phyloP scores from a whole-genome alignment of 2,113 vertebrate genomes.

The Elephantulus edwardii region DNA sequence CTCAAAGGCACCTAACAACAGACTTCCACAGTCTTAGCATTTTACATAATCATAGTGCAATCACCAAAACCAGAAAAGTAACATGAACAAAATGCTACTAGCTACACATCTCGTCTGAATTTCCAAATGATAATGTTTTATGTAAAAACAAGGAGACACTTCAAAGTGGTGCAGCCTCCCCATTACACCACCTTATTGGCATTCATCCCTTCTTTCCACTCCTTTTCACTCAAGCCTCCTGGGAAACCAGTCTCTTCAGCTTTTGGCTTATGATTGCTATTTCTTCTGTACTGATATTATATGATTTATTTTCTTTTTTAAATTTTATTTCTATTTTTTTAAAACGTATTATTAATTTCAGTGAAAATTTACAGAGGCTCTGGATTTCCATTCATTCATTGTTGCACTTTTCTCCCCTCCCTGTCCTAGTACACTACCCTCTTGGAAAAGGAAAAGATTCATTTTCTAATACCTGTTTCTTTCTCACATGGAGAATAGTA shows the following conservation, averaged over 20 bases:
- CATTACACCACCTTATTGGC: not conserved
- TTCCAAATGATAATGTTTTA: not conserved
- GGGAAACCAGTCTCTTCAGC: not conserved
- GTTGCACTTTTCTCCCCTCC: too few species aligned
- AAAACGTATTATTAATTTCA: too few species aligned
- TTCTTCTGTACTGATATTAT: too few species aligned
- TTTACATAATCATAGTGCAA: not conserved
- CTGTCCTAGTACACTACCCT: too few species aligned
- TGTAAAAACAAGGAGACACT: slow-evolving; percentile 12
- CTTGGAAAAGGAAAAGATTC: too few species aligned
- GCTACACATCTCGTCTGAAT: not conserved
- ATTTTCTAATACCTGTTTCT: slow-evolving; percentile 14
- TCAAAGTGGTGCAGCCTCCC: not conserved
- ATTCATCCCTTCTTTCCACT: not conserved
- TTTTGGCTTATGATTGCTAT: not conserved
- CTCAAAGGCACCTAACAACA: too few species aligned
- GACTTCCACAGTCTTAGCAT: not conserved
- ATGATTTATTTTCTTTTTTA: too few species aligned
- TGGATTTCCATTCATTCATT: too few species aligned
- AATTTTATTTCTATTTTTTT: too few species aligned
- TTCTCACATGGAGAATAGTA: not conserved
- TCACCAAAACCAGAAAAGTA: not conserved
- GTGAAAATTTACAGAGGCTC: too few species aligned
- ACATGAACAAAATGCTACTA: not conserved
- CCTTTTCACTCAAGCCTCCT: not conserved